These are phyloP conservation scores for Lanius collurio DNA, from an alignment of 2,113 vertebrate genomes.

Conservation along the genomic window DNA sequence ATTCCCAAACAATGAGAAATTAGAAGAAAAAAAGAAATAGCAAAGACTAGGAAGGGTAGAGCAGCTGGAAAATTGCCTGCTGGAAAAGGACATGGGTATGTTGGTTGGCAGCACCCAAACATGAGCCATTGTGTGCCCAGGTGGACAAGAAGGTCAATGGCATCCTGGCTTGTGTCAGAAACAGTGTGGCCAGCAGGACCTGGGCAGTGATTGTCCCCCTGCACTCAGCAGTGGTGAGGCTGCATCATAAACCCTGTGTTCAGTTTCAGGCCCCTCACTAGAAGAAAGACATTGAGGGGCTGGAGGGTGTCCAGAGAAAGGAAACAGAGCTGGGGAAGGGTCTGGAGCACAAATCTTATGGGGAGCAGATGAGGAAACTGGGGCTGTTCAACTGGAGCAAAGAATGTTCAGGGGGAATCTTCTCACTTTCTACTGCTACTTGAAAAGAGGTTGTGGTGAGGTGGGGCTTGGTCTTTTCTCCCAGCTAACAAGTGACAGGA, in stretches of 20 bases:
- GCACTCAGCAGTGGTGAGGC: fast-evolving
- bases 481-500: not conserved
- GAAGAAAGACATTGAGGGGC: not conserved
- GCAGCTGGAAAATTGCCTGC: not conserved
- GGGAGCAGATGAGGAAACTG: not conserved
- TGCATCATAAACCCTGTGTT: fast-evolving
- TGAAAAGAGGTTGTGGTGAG: not conserved
- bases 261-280: not conserved
- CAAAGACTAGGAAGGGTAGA: not conserved
- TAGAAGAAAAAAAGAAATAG: not conserved
- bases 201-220: fast-evolving
- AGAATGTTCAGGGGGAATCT: not conserved
- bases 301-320: fast-evolving
- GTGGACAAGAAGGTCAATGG: not conserved
- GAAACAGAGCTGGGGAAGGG: fast-evolving
- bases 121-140: not conserved
- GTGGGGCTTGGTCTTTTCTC: not conserved
- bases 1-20: not conserved
- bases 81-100: not conserved
- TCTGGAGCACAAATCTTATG: not conserved
- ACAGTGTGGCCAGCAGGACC: not conserved
- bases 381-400: not conserved
- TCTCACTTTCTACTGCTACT: not conserved
- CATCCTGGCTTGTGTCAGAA: not conserved
- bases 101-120: not conserved